phyloP scores from a whole-genome alignment of 2,888 invertebrate species.

The Ectemnius continuus region DNA sequence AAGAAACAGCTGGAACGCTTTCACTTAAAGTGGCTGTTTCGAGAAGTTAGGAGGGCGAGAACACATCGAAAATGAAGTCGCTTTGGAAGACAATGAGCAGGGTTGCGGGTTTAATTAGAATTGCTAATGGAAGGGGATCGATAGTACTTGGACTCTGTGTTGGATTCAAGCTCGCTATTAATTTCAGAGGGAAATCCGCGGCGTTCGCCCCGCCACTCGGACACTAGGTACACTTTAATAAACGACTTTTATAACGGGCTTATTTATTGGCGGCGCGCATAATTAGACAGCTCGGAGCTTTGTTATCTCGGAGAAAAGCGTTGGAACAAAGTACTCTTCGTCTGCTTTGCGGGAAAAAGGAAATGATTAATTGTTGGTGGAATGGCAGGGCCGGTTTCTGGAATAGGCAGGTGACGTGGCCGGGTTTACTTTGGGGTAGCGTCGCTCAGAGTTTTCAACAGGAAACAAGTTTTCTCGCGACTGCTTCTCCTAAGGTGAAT shows the following conservation, averaged over 20 bases:
- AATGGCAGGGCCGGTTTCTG: constrained; percentile 1
- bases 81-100: not conserved
- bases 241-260: not conserved
- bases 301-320: constrained; percentile 22
- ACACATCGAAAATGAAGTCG: not conserved
- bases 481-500: constrained; percentile 41
- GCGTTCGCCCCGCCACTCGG: too few relatives aligned
- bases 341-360: constrained; percentile 13
- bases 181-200: too few relatives aligned
- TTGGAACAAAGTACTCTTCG: constrained; percentile 19
- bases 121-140: constrained; percentile 11
- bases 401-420: too few relatives aligned
- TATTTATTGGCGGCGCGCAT: constrained; percentile 6
- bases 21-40: not conserved
- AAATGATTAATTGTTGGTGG: constrained; percentile 42
- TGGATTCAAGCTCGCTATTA: not conserved
- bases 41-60: not conserved
- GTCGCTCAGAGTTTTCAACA: too few relatives aligned
- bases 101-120: constrained; percentile 8
- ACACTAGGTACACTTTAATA: too few relatives aligned
- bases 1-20: not conserved
- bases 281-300: constrained; percentile 30
- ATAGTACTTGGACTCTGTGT: not conserved
- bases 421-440: too few relatives aligned
- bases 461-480: constrained; percentile 46